A percentile compares a stretch with the other conserved stretches of the same genome.
Conservation (phyloP, 2,888 invertebrate species). For the Falcaria lacertinaria region DNA sequence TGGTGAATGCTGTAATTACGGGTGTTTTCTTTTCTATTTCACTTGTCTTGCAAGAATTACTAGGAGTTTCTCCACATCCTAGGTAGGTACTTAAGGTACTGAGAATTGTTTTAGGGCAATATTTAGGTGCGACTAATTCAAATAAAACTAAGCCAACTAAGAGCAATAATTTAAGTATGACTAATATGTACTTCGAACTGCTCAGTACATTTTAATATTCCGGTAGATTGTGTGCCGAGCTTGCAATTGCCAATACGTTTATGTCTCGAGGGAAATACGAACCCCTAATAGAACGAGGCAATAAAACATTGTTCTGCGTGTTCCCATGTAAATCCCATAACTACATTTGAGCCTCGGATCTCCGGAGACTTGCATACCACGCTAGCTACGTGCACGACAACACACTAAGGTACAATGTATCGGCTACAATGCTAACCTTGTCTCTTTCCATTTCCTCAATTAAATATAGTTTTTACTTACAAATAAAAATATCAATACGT, state of each 20-base stretch:
- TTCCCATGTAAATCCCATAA: constrained; percentile 65
- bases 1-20: background rate
- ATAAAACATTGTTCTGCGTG: constrained; percentile 67
- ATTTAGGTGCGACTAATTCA: too few species aligned
- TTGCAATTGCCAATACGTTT: constrained; percentile 52
- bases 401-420: background rate
- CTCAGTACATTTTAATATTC: constrained; percentile 2
- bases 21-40: too few species aligned
- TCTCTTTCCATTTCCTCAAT: background rate
- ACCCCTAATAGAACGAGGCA: constrained; percentile 51
- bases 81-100: too few species aligned
- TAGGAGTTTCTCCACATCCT: too few species aligned
- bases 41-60: too few species aligned
- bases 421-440: too few species aligned
- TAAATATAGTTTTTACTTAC: too few species aligned
- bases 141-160: too few species aligned
- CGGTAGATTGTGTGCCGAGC: constrained; percentile 34
- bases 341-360: constrained; percentile 49
- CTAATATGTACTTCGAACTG: background rate
- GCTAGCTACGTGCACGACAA: constrained; percentile 10
- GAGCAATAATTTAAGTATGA: background rate
- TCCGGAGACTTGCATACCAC: constrained; percentile 46
- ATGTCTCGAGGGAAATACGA: constrained; percentile 62
- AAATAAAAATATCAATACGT: too few species aligned
- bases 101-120: too few species aligned